Conservation (phyloP, 2,113 vertebrate genomes). For the Boulengeromyrus knoepffleri region DNA sequence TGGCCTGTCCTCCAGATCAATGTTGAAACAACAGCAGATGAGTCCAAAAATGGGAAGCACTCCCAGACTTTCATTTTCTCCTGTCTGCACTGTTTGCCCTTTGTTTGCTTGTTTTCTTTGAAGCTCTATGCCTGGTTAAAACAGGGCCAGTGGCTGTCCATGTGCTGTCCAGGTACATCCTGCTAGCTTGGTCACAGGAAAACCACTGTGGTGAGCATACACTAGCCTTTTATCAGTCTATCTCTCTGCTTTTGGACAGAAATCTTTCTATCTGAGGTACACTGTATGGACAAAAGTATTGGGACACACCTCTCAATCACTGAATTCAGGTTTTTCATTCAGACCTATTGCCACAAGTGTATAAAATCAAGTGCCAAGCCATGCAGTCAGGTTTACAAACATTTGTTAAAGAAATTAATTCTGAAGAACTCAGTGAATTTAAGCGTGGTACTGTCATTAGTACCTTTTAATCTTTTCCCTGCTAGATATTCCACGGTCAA, state of each 20-base stretch:
- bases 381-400: neutral
- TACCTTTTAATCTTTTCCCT: neutral
- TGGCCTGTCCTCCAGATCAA: neutral
- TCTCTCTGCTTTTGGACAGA: neutral
- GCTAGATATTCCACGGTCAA: neutral
- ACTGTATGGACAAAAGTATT: neutral
- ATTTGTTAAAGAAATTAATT: neutral
- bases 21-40: neutral
- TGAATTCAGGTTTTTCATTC: neutral
- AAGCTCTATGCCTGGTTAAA: neutral
- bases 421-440: neutral
- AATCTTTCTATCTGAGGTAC: neutral
- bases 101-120: slow-evolving; percentile 30
- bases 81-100: slow-evolving; percentile 27
- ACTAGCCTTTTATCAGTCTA: neutral
- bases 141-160: neutral
- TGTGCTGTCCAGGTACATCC: neutral
- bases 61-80: slow-evolving; percentile 37
- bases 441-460: neutral
- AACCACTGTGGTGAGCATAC: neutral
- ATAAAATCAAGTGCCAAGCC: neutral
- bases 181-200: neutral
- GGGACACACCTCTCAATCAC: neutral
- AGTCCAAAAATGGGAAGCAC: slow-evolving; percentile 5
- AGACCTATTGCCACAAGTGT: neutral